Conservation (phyloP, 2,113 vertebrate species). For the Phylloscopus whistleri region DNA sequence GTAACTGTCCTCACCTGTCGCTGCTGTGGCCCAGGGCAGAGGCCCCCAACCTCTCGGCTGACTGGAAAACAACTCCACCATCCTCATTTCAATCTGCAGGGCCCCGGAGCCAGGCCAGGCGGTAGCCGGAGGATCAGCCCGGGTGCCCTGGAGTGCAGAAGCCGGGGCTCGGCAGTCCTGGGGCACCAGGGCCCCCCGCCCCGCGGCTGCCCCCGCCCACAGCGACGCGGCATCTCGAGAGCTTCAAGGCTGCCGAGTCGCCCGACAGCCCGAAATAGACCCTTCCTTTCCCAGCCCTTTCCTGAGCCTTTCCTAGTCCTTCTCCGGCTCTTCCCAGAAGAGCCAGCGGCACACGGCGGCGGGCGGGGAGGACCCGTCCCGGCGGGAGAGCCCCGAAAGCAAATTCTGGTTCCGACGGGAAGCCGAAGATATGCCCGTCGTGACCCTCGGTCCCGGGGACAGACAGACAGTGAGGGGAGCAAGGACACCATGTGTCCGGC, state of each 20-base stretch:
- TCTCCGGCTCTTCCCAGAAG: neutral
- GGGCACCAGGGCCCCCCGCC: no score
- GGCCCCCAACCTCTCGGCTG: neutral
- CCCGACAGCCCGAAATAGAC: neutral
- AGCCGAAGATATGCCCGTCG: neutral
- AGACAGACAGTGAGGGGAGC: neutral
- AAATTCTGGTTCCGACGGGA: neutral
- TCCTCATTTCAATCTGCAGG: neutral
- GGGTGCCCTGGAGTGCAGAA: neutral
- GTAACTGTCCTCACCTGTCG: neutral
- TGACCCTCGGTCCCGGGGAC: no score
- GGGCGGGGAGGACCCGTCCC: neutral
- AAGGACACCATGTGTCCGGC: neutral
- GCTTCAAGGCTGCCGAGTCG: neutral
- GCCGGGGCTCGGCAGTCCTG: neutral
- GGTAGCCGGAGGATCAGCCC: fast-evolving
- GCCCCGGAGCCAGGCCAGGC: fast-evolving
- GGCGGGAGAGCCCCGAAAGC: neutral
- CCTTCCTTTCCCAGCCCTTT: neutral
- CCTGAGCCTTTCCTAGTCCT: neutral
- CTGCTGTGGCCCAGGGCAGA: no score
- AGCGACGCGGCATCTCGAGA: neutral
- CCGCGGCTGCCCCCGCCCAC: neutral
- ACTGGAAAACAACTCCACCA: neutral
- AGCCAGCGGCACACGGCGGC: neutral